Base-by-base conservation (phyloP, 2,888 invertebrate species). In the Caenorhabditis sp. region DNA sequence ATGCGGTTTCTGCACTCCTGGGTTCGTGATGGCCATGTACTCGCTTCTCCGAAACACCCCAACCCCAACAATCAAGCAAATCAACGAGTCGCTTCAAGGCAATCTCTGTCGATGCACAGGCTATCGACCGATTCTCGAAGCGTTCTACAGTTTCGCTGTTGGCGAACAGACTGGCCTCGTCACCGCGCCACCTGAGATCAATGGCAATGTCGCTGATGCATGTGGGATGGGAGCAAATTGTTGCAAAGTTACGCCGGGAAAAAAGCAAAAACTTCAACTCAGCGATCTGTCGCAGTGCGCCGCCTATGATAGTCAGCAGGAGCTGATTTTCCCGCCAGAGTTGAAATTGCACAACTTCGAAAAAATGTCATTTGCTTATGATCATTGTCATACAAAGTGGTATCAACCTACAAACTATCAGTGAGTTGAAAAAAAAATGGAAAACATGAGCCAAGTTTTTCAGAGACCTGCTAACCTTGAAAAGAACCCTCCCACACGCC, bases 21-120 rank as follows among this genome's bases (percentile, higher is more conserved):
- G 96, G 31, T 94, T 97, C 75, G 94, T 97, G 0, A 97, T 97
- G 96, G 95, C 95, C 0, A 95, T 96, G 94, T 96, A 95, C 86
- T 91, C 94, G 0, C 89, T 96, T 53, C 89, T 96, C 0, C 90
- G 96, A 84, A 93, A 91, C 81, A 91, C 91, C 53, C 90, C 91
- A 0, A 91, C 91, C 84, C 93, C 95, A 0, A 81, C 82, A 6
- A 69, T 77, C 8, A 64, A 69, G 8, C 81, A 86, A 31, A 77
- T 86, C 58, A 82, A 86, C 54, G 77, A 82, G 21, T 77, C 83
- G 3, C 59, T 87, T 19, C 86, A 86, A 65, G 86, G 55, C 12
- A 92, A 92, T 82, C 90, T 96, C 12, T 96, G 95, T 84, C 91
- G 96, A 71, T 96, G 96, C 88, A 96, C 96, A 0, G 96, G 96